phyloP scores from a whole-genome alignment of 1,140 invertebrate genomes.

The Maconellicoccus hirsutus region DNA sequence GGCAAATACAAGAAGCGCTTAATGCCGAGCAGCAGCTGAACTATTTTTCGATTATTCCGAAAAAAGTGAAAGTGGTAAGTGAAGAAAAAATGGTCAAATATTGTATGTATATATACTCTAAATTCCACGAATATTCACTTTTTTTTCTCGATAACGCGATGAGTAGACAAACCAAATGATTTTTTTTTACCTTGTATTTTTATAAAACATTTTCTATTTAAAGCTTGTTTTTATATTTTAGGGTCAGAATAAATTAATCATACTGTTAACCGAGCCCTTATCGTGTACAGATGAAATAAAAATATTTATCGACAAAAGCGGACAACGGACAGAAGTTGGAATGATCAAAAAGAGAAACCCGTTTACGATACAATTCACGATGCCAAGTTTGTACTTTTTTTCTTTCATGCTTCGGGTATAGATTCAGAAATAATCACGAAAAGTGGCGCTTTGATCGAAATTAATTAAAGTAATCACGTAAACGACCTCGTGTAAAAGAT shows the following conservation, averaged over 20 bases:
- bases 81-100: too few relatives aligned
- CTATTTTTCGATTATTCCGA: slow-evolving; percentile 60
- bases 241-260: slow-evolving; percentile 71
- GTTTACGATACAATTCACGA: slow-evolving; percentile 64
- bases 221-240: slow-evolving; percentile 33
- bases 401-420: too few relatives aligned
- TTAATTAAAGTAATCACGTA: too few relatives aligned
- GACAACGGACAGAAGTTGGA: slow-evolving; percentile 58
- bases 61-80: slow-evolving; percentile 61
- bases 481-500: too few relatives aligned
- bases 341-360: slow-evolving; percentile 65
- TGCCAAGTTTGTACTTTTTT: slow-evolving; percentile 42
- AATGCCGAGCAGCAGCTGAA: slow-evolving; percentile 44
- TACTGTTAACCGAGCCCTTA: slow-evolving; percentile 61
- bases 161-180: too few relatives aligned
- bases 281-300: slow-evolving; percentile 57
- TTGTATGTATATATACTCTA: too few relatives aligned
- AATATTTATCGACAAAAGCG: slow-evolving; percentile 63
- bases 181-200: too few relatives aligned
- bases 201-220: too few relatives aligned
- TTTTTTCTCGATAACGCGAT: too few relatives aligned
- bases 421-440: too few relatives aligned
- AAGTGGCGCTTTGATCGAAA: too few relatives aligned
- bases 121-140: too few relatives aligned
- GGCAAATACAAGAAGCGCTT: slow-evolving; percentile 42